Base-by-base conservation (phyloP, 2,888 invertebrate species). In the Diarsia mendica region DNA sequence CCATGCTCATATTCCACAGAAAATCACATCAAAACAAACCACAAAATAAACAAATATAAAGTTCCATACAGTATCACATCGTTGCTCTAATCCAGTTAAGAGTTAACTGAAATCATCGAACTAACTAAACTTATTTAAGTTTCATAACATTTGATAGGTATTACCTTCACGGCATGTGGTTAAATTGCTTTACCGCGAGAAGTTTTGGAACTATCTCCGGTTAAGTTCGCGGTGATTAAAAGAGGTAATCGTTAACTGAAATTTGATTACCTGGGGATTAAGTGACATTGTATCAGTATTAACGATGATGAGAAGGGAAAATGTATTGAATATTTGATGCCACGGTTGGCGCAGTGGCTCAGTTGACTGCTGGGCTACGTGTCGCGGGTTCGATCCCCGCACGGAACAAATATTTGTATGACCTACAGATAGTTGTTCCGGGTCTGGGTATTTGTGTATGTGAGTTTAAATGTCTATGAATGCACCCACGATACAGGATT, bases 81-180 rank as follows among this genome's bases (percentile, higher is more conserved):
- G 39, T 28, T 63, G 2, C 46, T 11, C 48, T 68, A 72, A 85
- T 73, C 66, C n/a, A 68, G 75, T 80, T 70, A 77, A 28, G 46
- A 73, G 58, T 75, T 71, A 73, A 80, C 72, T 73, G 77, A 75
- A 85, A 83, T 79, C 73, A 65, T 78, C 20, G 44, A 72, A 68
- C 65, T 33, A 67, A 77, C 76, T 84, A 55, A 80, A 77, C 64
- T 78, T 77, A 70, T 77, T 76, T 61, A 77, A 85, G 82, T 84
- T 85, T 61, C 64, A 72, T 68, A 74, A 79, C 63, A 75, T 75
- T 67, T 49, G 63, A 79, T 75, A 15, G 15, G 20, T 46, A 72
- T 51, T 70, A 70, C 68, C 60, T 73, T 18, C 66, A 11, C 20
- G 44, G 61, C 66, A 67, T 82, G 70, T 82, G 77, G 72, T 71